Percentiles rank a stretch among this genome's conserved stretches.
These are phyloP conservation scores for Drosophila nr. medialis DNA, from an alignment of 2,888 invertebrate genomes.

Conservation along the genomic window DNA sequence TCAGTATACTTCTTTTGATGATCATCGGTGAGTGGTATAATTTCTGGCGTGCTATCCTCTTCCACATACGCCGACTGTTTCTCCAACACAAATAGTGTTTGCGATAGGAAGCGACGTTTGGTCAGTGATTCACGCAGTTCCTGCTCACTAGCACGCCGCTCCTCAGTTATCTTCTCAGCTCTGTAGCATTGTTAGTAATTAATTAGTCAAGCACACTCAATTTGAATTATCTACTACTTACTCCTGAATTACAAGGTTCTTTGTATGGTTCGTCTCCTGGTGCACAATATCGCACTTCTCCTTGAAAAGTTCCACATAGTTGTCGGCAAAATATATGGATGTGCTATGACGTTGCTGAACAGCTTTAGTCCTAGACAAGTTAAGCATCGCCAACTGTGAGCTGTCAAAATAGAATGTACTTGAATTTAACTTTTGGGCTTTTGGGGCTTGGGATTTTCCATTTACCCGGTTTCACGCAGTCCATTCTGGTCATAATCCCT, in stretches of 20 bases:
- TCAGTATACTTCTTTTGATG: slow-evolving; percentile 87
- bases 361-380: slow-evolving; percentile 27
- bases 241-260: slow-evolving; percentile 27
- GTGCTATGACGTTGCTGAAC: slow-evolving; percentile 36
- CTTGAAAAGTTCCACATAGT: slow-evolving; percentile 23
- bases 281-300: slow-evolving; percentile 11
- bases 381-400: neutral
- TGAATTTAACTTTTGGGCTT: neutral
- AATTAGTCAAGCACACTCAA: neutral
- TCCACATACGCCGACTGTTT: slow-evolving; percentile 83
- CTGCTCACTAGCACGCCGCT: slow-evolving; percentile 85
- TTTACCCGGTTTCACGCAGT: neutral
- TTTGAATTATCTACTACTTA: slow-evolving; percentile 18
- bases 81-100: slow-evolving; percentile 85
- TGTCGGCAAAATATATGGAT: slow-evolving; percentile 40
- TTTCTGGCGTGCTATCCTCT: slow-evolving; percentile 85
- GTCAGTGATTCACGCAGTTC: slow-evolving; percentile 85
- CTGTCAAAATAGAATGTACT: slow-evolving; percentile 1
- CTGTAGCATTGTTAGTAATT: slow-evolving; percentile 42
- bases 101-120: slow-evolving; percentile 69
- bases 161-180: slow-evolving; percentile 63
- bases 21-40: slow-evolving; percentile 89
- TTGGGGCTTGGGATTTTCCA: neutral
- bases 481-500: neutral
- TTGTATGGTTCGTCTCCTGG: slow-evolving; percentile 17